Evolutionary conservation across 2,888 invertebrate species (phyloP), one percentile per base, ranked within the genome.

Genomic region (Cephus runcator): DNA sequence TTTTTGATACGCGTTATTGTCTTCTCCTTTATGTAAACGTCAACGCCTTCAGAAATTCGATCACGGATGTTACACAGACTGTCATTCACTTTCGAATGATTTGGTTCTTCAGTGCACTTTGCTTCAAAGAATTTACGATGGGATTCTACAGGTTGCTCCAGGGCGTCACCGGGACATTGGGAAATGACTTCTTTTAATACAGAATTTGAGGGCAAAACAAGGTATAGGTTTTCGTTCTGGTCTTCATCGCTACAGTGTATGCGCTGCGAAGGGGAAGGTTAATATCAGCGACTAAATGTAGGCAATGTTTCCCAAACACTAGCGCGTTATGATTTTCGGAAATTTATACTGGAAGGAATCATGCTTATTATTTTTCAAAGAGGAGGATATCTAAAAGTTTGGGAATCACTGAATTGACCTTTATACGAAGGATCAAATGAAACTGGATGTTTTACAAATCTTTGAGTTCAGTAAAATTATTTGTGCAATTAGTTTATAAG

Each of bases 201-300:
- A 76, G 73, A 34, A 77, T 76, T 79, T 76, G 84, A 75, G 34
- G 83, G 75, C 69, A 75, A 78, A 78, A 77, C 76, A 77, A 81
- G 77, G 79, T 79, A 76, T 76, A 79, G 76, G 77, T 83, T 82
- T 79, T 83, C 79, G 79, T 81, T 77, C 76, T 81, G 80, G 78
- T 78, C 76, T 73, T 82, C 83, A 80, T 86, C 83, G 68, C 78
- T 77, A 78, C 77, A 81, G 83, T 76, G 78, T 56, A 75, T 69
- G 34, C 75, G 79, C 87, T 87, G 87, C 69, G 83, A 79, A 81
- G 81, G 68, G 78, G 83, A 87, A 86, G 76, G 77, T 81, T 81
- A 80, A 73, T 80, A 81, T 86, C 84, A 85, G 81, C 83, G 83
- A 85, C 73, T 68, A 76, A 71, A 76, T 23, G 56, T 56, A 15